These are phyloP conservation scores for Eupithecia vulgata DNA, from an alignment of 2,888 invertebrate species.

Conservation along the genomic window DNA sequence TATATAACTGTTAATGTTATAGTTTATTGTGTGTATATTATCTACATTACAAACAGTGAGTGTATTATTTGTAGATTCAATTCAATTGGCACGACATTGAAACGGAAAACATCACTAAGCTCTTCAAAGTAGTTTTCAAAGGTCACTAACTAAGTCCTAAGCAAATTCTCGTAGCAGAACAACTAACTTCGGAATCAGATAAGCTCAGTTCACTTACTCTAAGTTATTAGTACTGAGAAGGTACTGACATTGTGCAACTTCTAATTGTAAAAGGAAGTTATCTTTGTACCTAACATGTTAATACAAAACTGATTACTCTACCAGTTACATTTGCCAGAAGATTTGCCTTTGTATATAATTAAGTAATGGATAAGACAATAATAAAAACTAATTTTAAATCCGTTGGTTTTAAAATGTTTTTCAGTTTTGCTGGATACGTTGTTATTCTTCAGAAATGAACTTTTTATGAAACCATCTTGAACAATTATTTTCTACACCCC, in stretches of 20 bases:
- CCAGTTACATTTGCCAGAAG: too few species aligned
- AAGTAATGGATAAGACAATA: too few species aligned
- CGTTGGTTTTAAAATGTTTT: too few species aligned
- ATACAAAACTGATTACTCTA: too few species aligned
- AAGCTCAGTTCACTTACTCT: slow-evolving; percentile 4
- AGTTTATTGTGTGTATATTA: neutral
- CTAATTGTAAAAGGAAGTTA: neutral
- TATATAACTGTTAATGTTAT: neutral
- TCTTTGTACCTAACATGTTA: neutral
- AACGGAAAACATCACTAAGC: neutral
- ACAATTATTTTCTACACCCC: too few species aligned
- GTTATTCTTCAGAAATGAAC: too few species aligned
- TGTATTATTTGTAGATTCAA: neutral
- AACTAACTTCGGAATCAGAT: neutral
- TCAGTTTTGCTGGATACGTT: too few species aligned
- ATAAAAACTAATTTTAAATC: too few species aligned
- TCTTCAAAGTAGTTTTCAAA: neutral
- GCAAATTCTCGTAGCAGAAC: neutral
- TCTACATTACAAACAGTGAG: neutral
- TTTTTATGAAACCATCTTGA: too few species aligned
- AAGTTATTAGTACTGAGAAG: slow-evolving; percentile 1
- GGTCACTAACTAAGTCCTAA: neutral
- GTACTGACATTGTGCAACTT: slow-evolving; percentile 7
- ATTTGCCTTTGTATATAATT: too few species aligned
- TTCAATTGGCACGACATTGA: neutral